Evolutionary conservation across 2,888 invertebrate species (phyloP).

Genomic region (Phalangium opilio): DNA sequence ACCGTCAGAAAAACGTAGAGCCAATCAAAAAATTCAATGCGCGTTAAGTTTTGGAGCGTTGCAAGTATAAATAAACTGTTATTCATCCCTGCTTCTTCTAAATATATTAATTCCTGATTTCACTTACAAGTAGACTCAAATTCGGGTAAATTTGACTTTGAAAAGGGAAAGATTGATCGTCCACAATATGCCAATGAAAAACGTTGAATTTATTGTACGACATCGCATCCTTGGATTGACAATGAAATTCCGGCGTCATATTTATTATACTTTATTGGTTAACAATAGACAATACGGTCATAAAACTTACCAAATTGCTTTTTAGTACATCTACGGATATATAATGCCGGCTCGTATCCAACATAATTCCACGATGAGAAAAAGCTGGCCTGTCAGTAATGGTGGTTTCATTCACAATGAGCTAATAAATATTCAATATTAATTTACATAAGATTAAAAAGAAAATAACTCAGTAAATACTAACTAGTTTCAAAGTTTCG

Average conservation of each 20-base stretch:
- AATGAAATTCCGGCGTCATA: background rate
- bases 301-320: constrained; percentile 28
- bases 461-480: background rate
- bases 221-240: constrained; percentile 66
- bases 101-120: background rate
- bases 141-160: constrained; percentile 60
- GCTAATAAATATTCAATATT: constrained; percentile 35
- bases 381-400: constrained; percentile 65
- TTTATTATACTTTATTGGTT: no score
- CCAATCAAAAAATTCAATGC: no score
- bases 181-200: constrained; percentile 89
- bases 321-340: constrained; percentile 49
- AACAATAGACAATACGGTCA: constrained; percentile 12
- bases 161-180: constrained; percentile 84
- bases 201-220: constrained; percentile 81
- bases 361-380: constrained; percentile 59
- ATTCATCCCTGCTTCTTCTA: no score
- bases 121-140: constrained; percentile 39
- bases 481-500: background rate
- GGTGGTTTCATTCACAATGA: constrained; percentile 47
- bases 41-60: no score
- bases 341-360: constrained; percentile 77
- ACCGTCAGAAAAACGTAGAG: no score
- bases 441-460: background rate
- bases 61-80: no score